These are phyloP conservation scores for Stenchaetothrips biformis DNA, from an alignment of 2,888 invertebrate species.

Conservation along the genomic window DNA sequence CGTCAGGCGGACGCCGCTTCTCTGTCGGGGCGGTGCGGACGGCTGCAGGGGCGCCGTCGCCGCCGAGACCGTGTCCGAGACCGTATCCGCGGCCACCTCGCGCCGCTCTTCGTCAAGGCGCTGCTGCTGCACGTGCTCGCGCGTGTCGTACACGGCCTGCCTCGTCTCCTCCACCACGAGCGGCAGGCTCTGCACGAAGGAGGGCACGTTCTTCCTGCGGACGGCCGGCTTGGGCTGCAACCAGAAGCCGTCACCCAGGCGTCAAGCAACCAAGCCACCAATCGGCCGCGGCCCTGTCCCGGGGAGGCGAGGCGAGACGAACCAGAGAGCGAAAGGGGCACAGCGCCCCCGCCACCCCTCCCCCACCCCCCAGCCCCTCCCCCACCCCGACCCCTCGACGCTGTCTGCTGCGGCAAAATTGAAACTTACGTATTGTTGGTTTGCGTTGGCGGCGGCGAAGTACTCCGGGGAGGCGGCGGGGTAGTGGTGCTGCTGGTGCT, in stretches of 20 bases:
- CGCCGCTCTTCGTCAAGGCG: neutral
- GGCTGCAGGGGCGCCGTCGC: neutral
- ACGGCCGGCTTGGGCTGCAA: slow-evolving; percentile 19
- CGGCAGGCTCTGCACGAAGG: slow-evolving; percentile 18
- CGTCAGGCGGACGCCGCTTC: no score
- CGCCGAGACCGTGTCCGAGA: neutral
- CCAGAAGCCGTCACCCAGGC: neutral
- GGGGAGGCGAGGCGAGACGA: no score
- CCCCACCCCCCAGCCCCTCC: neutral
- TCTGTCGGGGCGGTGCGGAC: no score
- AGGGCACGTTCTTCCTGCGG: neutral
- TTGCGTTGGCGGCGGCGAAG: neutral
- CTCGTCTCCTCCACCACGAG: slow-evolving; percentile 6
- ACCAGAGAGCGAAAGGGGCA: no score
- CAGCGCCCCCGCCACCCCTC: neutral
- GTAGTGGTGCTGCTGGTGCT: neutral
- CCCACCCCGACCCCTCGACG: neutral
- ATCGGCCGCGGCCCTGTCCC: neutral
- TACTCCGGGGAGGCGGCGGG: neutral
- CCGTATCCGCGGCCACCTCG: neutral
- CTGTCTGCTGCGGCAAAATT: neutral
- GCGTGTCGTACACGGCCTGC: slow-evolving; percentile 17
- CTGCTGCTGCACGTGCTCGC: slow-evolving; percentile 4
- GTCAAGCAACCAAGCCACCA: neutral
- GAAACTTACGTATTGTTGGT: slow-evolving; percentile 11